phyloP scores from a whole-genome alignment of 2,888 invertebrate genomes.

The Flabesymbios commensalis region DNA sequence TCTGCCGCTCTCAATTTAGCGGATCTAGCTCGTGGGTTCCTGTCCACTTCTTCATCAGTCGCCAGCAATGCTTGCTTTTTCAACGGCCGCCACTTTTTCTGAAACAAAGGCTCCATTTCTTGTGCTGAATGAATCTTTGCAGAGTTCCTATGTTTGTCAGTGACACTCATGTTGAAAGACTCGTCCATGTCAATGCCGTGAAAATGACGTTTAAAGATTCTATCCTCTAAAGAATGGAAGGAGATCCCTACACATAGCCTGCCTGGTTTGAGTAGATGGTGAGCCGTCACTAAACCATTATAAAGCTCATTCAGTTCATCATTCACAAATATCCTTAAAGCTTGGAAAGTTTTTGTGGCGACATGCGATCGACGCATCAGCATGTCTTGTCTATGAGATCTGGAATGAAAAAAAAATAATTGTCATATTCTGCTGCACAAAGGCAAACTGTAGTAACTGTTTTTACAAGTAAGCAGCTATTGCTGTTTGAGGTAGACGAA shows the following conservation, averaged over 20 bases:
- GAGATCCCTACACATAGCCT: conserved; percentile 82
- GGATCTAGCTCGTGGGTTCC: conserved; percentile 84
- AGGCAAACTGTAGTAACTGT: too few relatives aligned
- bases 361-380: conserved; percentile 76
- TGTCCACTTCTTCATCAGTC: conserved; percentile 72
- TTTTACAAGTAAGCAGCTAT: too few relatives aligned
- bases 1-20: conserved; percentile 85
- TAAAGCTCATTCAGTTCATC: conserved; percentile 95
- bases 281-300: conserved; percentile 80
- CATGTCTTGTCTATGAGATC: conserved; percentile 70
- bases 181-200: conserved; percentile 53
- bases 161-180: conserved; percentile 34
- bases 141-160: conserved; percentile 65
- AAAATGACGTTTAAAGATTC: conserved; percentile 87
- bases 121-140: conserved; percentile 67
- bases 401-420: conserved; percentile 19
- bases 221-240: conserved; percentile 93
- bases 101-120: conserved; percentile 69
- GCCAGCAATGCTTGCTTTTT: conserved; percentile 82
- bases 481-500: too few relatives aligned
- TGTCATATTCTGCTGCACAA: too few relatives aligned
- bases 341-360: conserved; percentile 92
- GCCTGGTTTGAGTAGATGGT: conserved; percentile 72
- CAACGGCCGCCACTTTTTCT: conserved; percentile 75
- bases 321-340: conserved; percentile 91